Percentiles rank a stretch among this genome's conserved stretches.
Evolutionary conservation across 2,888 invertebrate species (phyloP).

Genomic region (Megamerina dolium): DNA sequence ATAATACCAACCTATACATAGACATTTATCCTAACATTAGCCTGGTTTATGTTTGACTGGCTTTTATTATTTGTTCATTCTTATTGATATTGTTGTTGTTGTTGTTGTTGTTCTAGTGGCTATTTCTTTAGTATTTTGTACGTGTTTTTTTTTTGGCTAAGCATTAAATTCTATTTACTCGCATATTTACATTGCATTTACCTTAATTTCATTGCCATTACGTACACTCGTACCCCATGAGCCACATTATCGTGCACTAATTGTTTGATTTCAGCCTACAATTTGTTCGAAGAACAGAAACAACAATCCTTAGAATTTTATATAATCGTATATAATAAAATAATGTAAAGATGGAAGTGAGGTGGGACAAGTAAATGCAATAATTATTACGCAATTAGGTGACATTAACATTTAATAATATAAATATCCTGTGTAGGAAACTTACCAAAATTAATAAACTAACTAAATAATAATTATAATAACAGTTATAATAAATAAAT

Average conservation of each 20-base stretch:
- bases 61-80: conserved; percentile 21
- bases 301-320: neutral
- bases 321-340: neutral
- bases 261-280: neutral
- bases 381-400: conserved; percentile 44
- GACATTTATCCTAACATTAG: too few species aligned
- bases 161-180: conserved; percentile 6
- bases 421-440: too few species aligned
- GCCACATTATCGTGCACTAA: too few species aligned
- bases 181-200: conserved; percentile 6
- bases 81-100: conserved; percentile 12
- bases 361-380: conserved; percentile 30
- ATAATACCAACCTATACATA: too few species aligned
- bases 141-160: conserved; percentile 8
- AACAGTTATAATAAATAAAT: too few species aligned
- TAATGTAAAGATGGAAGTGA: conserved; percentile 16
- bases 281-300: neutral
- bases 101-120: conserved; percentile 5
- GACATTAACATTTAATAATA: conserved; percentile 40
- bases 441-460: too few species aligned
- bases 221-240: neutral
- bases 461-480: too few species aligned
- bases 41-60: conserved; percentile 6
- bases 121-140: too few species aligned
- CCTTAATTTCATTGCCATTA: conserved; percentile 7